These are phyloP conservation scores for Saxidomus purpurata DNA, from an alignment of 1,140 invertebrate genomes.

Conservation along the genomic window DNA sequence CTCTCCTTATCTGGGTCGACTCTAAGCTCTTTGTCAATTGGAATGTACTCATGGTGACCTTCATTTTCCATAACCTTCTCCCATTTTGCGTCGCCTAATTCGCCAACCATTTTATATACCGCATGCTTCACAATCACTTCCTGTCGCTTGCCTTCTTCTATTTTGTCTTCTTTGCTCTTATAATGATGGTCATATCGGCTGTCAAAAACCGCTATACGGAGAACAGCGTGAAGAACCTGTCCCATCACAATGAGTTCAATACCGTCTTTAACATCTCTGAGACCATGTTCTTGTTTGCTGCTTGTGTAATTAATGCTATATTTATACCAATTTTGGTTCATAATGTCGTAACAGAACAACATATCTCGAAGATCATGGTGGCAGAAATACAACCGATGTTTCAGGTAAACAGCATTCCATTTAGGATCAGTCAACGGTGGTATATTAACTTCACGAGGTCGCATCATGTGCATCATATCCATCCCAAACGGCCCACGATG, in stretches of 20 bases:
- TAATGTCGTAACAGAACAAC: constrained; percentile 22
- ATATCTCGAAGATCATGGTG: neutral
- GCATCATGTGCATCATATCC: neutral
- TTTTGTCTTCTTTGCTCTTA: neutral
- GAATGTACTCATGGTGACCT: constrained; percentile 2
- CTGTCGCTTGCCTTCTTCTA: neutral
- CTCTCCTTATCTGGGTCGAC: neutral
- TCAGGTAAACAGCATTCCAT: too few species aligned
- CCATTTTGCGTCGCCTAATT: neutral
- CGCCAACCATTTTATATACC: constrained; percentile 13
- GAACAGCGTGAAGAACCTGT: constrained; percentile 24
- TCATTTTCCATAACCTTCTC: neutral
- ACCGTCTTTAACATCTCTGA: constrained; percentile 1
- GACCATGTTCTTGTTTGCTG: too few species aligned
- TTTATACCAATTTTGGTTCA: neutral
- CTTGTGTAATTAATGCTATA: too few species aligned
- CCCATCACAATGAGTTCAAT: constrained; percentile 40
- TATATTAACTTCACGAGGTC: neutral
- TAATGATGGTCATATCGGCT: neutral
- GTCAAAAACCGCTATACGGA: neutral
- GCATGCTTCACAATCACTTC: neutral
- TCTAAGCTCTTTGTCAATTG: constrained; percentile 10
- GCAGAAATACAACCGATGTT: neutral
- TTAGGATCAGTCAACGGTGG: neutral
- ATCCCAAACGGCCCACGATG: neutral